A percentile compares a stretch with the other conserved stretches of the same genome.
phyloP scores from a whole-genome alignment of 2,888 invertebrate genomes.

The Dyspetes luteomarginatus region DNA sequence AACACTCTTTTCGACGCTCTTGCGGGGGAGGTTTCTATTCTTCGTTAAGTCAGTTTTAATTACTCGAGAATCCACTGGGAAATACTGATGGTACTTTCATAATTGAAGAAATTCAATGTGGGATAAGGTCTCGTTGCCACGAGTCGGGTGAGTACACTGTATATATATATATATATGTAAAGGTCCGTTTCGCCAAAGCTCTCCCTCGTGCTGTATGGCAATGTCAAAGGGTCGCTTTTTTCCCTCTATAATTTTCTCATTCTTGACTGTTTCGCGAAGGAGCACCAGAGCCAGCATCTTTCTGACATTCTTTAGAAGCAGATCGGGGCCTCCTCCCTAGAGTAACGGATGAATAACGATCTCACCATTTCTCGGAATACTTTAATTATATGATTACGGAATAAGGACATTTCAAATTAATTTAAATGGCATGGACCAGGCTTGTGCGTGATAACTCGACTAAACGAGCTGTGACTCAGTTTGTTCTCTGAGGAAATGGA shows the following conservation, averaged over 20 bases:
- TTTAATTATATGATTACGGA: conserved; percentile 38
- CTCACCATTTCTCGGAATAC: conserved; percentile 13
- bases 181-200: conserved; percentile 44
- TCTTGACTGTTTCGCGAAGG: conserved; percentile 33
- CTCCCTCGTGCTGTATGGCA: conserved; percentile 1
- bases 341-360: conserved; percentile 13
- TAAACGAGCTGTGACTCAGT: not conserved
- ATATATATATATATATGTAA: not conserved
- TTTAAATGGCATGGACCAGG: not conserved
- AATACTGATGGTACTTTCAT: conserved; percentile 78
- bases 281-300: not conserved
- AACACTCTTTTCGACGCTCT: too few relatives aligned
- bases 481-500: not conserved
- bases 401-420: conserved; percentile 13
- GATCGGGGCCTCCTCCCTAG: conserved; percentile 4
- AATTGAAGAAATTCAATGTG: conserved; percentile 75
- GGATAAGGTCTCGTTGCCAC: conserved; percentile 7
- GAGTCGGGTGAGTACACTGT: conserved; percentile 3
- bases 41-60: conserved; percentile 79
- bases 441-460: not conserved
- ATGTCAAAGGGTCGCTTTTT: too few relatives aligned
- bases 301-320: not conserved
- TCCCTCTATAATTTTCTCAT: conserved; percentile 47
- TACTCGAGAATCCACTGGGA: conserved; percentile 75
- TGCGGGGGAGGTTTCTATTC: conserved; percentile 70